Evolutionary conservation across 2,888 invertebrate species (phyloP).

Genomic region (Anoplius nigerrimus): DNA sequence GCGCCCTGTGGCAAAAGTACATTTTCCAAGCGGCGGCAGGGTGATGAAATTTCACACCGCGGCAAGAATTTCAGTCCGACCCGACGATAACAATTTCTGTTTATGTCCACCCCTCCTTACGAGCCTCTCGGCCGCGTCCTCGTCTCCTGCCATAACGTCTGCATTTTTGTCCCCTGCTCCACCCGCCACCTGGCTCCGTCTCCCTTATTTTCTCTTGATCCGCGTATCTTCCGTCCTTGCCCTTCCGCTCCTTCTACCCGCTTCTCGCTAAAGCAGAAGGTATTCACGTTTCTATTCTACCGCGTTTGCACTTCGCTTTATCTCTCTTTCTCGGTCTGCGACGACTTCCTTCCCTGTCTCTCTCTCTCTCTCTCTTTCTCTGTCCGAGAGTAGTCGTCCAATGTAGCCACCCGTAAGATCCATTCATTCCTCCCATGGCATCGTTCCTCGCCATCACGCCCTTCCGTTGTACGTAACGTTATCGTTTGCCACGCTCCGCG

Average conservation of each 20-base stretch:
- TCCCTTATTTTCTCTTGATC: too few species aligned
- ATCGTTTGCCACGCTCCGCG: conserved; percentile 31
- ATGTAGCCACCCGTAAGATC: conserved; percentile 35
- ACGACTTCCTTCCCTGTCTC: neutral
- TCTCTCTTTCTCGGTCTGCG: too few species aligned
- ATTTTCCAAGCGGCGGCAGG: conserved; percentile 28
- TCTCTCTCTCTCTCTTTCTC: neutral
- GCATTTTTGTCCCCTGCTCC: too few species aligned
- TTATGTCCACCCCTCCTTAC: neutral
- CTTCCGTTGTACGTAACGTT: conserved; percentile 28
- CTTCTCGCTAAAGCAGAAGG: neutral
- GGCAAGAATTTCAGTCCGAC: conserved; percentile 37
- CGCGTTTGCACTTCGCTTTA: too few species aligned
- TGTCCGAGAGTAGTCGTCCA: conserved; percentile 30
- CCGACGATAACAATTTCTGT: conserved; percentile 31
- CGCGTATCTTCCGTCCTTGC: too few species aligned
- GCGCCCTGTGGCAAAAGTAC: neutral
- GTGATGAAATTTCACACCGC: conserved; percentile 41
- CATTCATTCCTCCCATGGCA: conserved; percentile 39
- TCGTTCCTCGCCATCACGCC: conserved; percentile 35
- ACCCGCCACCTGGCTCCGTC: too few species aligned
- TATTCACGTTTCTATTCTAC: too few species aligned
- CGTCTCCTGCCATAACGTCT: too few species aligned
- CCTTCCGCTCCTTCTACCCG: neutral
- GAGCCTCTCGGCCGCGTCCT: neutral